A percentile compares a stretch with the other conserved stretches of the same genome.
phyloP scores from a whole-genome alignment of 2,113 vertebrate species.

The Regulus satrapa region DNA sequence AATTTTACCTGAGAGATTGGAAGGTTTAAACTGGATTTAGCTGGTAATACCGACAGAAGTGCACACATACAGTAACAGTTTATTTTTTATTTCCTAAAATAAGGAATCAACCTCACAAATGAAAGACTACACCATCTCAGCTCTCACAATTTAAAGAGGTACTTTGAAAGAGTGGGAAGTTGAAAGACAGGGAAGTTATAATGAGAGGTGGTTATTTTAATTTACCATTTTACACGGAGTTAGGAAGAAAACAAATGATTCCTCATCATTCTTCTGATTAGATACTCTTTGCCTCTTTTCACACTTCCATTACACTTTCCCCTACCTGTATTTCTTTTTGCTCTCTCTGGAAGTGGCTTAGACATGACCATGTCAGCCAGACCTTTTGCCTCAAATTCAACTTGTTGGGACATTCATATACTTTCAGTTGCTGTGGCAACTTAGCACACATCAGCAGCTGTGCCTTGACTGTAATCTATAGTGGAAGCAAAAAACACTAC shows the following conservation, averaged over 20 bases:
- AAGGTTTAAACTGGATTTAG: neutral
- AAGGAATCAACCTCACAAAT: neutral
- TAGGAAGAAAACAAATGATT: neutral
- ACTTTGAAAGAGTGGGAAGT: neutral
- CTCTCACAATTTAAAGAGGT: neutral
- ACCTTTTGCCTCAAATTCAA: neutral
- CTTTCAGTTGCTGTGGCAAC: neutral
- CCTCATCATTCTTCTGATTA: neutral
- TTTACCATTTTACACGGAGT: neutral
- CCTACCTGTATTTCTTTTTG: neutral
- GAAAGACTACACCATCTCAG: neutral
- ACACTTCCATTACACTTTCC: neutral
- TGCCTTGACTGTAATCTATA: neutral
- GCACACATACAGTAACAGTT: neutral
- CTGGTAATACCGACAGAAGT: neutral
- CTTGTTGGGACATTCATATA: neutral
- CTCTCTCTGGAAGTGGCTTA: neutral
- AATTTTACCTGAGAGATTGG: neutral
- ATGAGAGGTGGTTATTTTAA: neutral
- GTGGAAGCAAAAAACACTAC: neutral
- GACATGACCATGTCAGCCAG: neutral
- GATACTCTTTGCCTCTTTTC: neutral
- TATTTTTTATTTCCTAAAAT: neutral
- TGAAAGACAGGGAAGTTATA: neutral
- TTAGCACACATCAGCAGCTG: neutral